phyloP scores from a whole-genome alignment of 2,888 invertebrate species.

The Microlaimidae sp. region DNA sequence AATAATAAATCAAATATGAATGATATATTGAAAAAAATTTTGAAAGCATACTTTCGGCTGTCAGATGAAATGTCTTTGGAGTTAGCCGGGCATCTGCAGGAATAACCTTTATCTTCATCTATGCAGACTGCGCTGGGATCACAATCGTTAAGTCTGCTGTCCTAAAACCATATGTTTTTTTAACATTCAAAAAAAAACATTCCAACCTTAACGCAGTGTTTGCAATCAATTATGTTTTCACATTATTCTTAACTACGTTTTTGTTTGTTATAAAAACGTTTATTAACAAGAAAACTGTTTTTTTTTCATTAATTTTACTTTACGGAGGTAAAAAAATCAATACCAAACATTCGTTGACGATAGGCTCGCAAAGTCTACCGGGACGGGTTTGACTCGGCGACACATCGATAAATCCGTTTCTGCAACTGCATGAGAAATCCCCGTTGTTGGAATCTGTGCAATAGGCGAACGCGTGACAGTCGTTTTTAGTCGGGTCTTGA shows the following conservation, averaged over 20 bases:
- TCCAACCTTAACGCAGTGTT: too few species aligned
- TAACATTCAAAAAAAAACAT: too few species aligned
- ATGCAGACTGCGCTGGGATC: slow-evolving; percentile 30
- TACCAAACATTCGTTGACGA: slow-evolving; percentile 30
- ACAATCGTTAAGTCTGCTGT: slow-evolving; percentile 30
- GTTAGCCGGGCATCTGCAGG: slow-evolving; percentile 29
- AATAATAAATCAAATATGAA: too few species aligned
- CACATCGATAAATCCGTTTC: slow-evolving; percentile 55
- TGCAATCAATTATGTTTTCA: too few species aligned
- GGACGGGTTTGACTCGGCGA: slow-evolving; percentile 25
- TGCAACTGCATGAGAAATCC: slow-evolving; percentile 65
- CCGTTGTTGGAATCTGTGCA: slow-evolving; percentile 22
- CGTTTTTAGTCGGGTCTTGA: slow-evolving; percentile 28
- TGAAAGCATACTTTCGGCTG: too few species aligned
- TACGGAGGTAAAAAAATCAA: too few species aligned
- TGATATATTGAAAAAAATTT: too few species aligned
- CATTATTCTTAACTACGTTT: too few species aligned
- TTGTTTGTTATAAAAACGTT: too few species aligned
- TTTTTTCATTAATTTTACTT: too few species aligned
- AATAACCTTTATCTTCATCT: slow-evolving; percentile 25
- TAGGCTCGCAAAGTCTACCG: slow-evolving; percentile 25
- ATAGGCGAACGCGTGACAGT: slow-evolving; percentile 32
- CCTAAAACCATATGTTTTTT: too few species aligned
- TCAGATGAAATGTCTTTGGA: slow-evolving; percentile 28
- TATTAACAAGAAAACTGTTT: too few species aligned